Base-by-base conservation (phyloP, 2,888 invertebrate species). In the Oligia strigilis region DNA sequence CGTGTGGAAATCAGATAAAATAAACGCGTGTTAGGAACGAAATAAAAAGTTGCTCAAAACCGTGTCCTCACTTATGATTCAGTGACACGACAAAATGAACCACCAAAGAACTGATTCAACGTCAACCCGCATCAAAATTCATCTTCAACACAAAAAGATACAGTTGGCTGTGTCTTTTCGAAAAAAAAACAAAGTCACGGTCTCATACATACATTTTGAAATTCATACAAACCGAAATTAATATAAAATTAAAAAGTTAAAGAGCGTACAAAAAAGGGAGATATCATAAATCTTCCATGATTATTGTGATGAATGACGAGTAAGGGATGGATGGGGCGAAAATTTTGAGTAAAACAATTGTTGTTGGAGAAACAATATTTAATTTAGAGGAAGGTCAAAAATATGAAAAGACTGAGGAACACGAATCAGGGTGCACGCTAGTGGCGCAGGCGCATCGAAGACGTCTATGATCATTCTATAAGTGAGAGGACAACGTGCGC, bases 401-500 rank as follows among this genome's bases (percentile, higher is more conserved):
- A 66, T 64, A 62, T 71, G 36, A 66, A 17, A 29, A 64, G 69
- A 67, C 60, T 66, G n/a, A 73, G 80, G 84, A 86, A 85, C 83
- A 91, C 86, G 90, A 91, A 81, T 83, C 87, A 86, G 87, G 87
- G 89, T 77, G 81, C 78, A 85, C 79, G 84, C 88, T 85, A 88
- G 80, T 86, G 84, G 88, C 87, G 79, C 89, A 80, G 85, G 90
- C 89, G 90, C 89, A 90, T 90, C 90, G 89, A 89, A 92, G 91
- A 92, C 87, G 88, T 91, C 93, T 91, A 93, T 92, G 91, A 92
- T 93, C 92, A 90, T 91, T 91, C 92, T 92, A 91, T 92, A 92
- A 95, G 95, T 95, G 95, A 95, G 95, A 95, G 95, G 96, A 94
- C 95, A 94, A 92, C 92, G 92, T 89, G 94, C 92, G 94, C 95